phyloP scores from a whole-genome alignment of 2,113 vertebrate genomes.

The Sula dactylatra region DNA sequence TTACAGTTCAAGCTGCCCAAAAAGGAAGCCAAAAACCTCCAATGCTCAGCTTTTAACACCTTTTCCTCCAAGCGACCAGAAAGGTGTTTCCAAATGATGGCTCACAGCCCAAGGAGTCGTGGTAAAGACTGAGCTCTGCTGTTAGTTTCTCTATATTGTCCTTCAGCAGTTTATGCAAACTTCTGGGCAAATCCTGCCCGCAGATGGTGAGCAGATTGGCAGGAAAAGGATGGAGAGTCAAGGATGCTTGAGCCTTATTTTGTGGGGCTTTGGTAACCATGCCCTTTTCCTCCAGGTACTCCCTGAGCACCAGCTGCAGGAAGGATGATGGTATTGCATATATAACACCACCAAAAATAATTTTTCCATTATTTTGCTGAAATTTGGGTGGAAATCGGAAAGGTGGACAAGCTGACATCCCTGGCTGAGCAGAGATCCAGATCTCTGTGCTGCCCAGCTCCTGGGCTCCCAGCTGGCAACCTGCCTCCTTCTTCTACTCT shows the following conservation, averaged over 20 bases:
- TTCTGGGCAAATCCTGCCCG: neutral
- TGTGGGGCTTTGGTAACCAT: neutral
- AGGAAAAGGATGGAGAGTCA: neutral
- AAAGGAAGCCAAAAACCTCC: neutral
- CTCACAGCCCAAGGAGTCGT: neutral
- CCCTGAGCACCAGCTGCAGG: neutral
- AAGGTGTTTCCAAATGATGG: neutral
- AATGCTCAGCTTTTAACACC: fast-evolving
- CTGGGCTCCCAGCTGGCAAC: neutral
- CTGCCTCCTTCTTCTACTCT: neutral
- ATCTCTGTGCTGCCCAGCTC: neutral
- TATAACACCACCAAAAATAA: neutral
- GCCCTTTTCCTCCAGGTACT: neutral
- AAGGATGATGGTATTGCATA: neutral
- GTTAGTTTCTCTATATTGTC: neutral
- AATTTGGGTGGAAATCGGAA: neutral
- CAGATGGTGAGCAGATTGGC: neutral
- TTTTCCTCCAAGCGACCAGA: neutral
- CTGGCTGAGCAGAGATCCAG: neutral
- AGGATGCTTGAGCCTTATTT: neutral
- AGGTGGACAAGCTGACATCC: neutral
- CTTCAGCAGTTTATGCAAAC: neutral
- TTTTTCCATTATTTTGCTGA: neutral
- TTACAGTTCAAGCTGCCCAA: neutral
- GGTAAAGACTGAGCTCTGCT: neutral